Evolutionary conservation across 2,888 invertebrate genomes (phyloP), one percentile per base, ranked within the genome.

Genomic region (Melinaea menophilus): DNA sequence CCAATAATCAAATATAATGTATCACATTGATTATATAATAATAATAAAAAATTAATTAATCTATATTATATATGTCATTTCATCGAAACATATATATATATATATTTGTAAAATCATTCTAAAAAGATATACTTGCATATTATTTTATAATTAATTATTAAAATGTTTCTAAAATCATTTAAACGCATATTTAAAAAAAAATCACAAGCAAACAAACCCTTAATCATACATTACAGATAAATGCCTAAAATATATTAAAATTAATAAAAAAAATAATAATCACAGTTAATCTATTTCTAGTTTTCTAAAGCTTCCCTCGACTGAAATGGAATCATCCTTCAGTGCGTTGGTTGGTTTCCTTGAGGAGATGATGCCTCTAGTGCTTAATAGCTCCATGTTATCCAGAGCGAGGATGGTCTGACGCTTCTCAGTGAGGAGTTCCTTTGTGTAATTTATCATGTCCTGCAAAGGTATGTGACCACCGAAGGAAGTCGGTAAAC

Each of bases 401-500:
- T 95, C 94, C 55, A 94, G 84, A 0, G 91, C 90, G 2, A 94
- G 73, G 2, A 95, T 75, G 13, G 89, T 82, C 33, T 93, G 92
- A 58, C 94, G 86, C 71, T 94, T 94, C 3, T 89, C 86, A 4
- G 85, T 79, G 45, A 95, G 76, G 71, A 95, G 92, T 47, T 92
- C 85, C 72, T 93, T 93, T 87, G 95, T 95, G 72, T 92, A 86
- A 58, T 91, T 90, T 12, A 95, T 92, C 95, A 96, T 95, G 68
- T 95, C 94, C 35, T 92, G 88, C 78, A 93, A 86, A 7, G 95
- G 93, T 73, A 95, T 92, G 4, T 88, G 84, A 2, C 96, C 96
- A 0, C 96, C 96, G 77, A 94, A 93, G 72, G 93, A 93, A 35
- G 92, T 88, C 0, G 96, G 96, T 54, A 96, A 85, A 65, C 95